A percentile compares a stretch with the other conserved stretches of the same genome.
Evolutionary conservation across 2,113 vertebrate genomes (phyloP).

Genomic region (Nansenia antarctica): DNA sequence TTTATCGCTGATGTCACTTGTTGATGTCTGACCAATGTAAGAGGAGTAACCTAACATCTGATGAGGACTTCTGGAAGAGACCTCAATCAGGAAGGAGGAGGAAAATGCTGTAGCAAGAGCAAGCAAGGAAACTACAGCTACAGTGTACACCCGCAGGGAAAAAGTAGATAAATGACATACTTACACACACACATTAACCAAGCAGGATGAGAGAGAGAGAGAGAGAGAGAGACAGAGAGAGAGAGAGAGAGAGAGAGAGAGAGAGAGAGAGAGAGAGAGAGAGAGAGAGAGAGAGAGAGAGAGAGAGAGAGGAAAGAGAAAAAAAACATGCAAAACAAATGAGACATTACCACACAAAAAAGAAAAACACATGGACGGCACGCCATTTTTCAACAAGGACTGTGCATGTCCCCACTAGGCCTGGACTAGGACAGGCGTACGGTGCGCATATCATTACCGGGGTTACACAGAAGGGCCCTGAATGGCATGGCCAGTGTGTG

Average conservation of each 20-base stretch:
- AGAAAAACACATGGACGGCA: no score
- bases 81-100: conserved; percentile 4
- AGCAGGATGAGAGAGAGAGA: conserved; percentile 1
- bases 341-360: no score
- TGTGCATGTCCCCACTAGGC: no score
- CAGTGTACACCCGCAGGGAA: not conserved
- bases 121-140: conserved; percentile 5
- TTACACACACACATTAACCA: conserved; percentile 6
- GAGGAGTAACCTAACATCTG: no score
- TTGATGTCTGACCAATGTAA: not conserved
- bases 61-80: conserved; percentile 27
- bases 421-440: no score
- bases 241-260: not conserved
- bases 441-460: no score
- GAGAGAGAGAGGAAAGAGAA: not conserved
- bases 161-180: conserved; percentile 1
- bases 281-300: not conserved
- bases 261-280: not conserved
- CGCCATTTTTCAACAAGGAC: no score
- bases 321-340: not conserved
- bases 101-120: conserved; percentile 20
- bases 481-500: no score
- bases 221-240: not conserved
- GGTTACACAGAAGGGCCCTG: no score
- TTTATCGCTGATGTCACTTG: not conserved